phyloP scores from a whole-genome alignment of 2,888 invertebrate genomes.

The Nomada fucata region DNA sequence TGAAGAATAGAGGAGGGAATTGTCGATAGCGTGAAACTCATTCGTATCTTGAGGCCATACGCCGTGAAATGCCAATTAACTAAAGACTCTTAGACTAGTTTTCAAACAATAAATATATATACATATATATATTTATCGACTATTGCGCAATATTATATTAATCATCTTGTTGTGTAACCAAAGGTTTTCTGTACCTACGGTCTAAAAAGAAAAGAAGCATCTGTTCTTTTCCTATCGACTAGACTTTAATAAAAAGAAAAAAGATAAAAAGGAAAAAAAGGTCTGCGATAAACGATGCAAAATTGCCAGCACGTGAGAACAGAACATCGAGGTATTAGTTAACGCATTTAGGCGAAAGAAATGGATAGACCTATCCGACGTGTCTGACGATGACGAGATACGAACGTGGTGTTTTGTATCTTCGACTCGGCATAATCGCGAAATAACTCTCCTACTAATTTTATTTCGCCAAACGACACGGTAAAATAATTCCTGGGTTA shows the following conservation, averaged over 20 bases:
- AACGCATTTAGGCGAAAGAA: constrained; percentile 43
- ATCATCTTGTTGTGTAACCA: constrained; percentile 74
- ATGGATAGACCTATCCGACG: constrained; percentile 24
- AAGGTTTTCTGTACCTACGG: constrained; percentile 76
- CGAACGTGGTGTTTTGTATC: constrained; percentile 62
- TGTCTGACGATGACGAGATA: constrained; percentile 32
- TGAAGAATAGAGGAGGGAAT: constrained; percentile 1
- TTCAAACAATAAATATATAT: constrained; percentile 59
- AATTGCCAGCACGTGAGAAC: constrained; percentile 71
- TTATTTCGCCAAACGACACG: constrained; percentile 21
- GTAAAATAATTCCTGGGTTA: constrained; percentile 13
- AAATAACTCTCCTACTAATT: constrained; percentile 19
- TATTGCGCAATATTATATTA: constrained; percentile 73
- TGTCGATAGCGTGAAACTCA: constrained; percentile 42
- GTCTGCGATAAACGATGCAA: constrained; percentile 60
- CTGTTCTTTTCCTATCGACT: constrained; percentile 56
- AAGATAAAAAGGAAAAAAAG: constrained; percentile 35
- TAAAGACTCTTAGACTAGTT: constrained; percentile 80
- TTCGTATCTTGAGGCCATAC: constrained; percentile 75
- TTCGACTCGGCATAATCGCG: constrained; percentile 20
- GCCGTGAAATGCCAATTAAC: constrained; percentile 82
- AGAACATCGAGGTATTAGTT: constrained; percentile 57
- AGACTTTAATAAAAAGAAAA: constrained; percentile 39
- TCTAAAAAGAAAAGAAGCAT: constrained; percentile 62
- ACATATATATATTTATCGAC: constrained; percentile 62